A percentile compares a stretch with the other conserved stretches of the same genome.
Evolutionary conservation across 35 echinoderm and acorn worm species (phyloP).

Genomic region (Nesometra sesokonis): DNA sequence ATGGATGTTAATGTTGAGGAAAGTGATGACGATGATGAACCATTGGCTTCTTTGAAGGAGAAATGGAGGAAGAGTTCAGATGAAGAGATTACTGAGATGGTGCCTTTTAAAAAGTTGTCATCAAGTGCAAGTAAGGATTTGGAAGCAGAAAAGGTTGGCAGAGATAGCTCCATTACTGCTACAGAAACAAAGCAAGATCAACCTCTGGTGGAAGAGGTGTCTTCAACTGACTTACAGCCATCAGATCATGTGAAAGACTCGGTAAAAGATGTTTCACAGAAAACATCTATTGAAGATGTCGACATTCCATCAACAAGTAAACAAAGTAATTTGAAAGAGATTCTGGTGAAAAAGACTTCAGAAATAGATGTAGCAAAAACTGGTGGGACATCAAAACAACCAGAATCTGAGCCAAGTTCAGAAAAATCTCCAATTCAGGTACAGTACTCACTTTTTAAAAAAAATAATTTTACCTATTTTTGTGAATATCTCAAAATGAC

Average conservation of each 20-base stretch:
- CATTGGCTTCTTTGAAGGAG: neutral
- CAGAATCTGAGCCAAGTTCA: neutral
- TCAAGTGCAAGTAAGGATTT: neutral
- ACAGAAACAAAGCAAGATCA: no score
- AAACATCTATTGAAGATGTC: neutral
- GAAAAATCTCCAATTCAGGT: neutral
- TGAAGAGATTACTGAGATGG: neutral
- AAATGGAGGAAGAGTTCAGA: neutral
- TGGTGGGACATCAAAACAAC: neutral
- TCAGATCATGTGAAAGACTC: neutral
- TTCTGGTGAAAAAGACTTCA: no score
- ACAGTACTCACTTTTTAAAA: no score
- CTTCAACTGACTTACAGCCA: no score
- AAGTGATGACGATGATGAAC: neutral
- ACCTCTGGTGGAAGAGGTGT: no score
- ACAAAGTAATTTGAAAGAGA: neutral
- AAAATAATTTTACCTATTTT: no score
- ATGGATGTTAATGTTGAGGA: neutral
- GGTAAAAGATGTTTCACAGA: neutral
- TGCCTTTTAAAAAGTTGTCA: neutral
- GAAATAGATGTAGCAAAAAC: neutral
- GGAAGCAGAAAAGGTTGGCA: neutral
- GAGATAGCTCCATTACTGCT: no score
- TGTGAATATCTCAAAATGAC: no score
- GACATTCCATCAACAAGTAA: neutral